Evolutionary conservation across 2,797 vertebrate species (phyloP).

Genomic region (Kryptopterus vitreolus): DNA sequence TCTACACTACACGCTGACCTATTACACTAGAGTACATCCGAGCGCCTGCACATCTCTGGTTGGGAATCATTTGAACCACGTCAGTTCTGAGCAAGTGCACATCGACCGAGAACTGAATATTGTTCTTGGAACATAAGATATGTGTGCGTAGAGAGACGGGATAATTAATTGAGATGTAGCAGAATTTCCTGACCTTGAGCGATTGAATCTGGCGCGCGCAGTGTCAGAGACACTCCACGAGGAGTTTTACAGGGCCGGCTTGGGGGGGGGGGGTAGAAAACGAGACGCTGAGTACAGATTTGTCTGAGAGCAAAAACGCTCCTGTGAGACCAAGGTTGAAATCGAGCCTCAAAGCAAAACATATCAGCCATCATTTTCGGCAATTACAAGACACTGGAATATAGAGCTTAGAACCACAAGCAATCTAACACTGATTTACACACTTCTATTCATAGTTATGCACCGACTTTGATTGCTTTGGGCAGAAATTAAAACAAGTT

Average conservation of each 20-base stretch:
- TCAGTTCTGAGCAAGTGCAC: constrained; percentile 62
- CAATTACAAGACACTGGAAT: constrained; percentile 65
- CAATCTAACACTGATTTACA: constrained; percentile 66
- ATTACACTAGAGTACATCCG: constrained; percentile 57
- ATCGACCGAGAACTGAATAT: constrained; percentile 62
- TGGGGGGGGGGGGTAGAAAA: too few species aligned
- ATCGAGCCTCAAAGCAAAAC: constrained; percentile 75
- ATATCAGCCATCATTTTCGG: constrained; percentile 74
- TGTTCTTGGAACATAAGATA: constrained; percentile 65
- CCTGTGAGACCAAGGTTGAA: constrained; percentile 66
- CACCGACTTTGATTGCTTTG: not conserved
- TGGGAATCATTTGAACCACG: constrained; percentile 54
- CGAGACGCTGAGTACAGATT: constrained; percentile 65
- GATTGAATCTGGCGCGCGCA: constrained; percentile 60
- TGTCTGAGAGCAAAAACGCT: constrained; percentile 65
- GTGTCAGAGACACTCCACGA: constrained; percentile 67
- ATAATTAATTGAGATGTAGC: constrained; percentile 65
- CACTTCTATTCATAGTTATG: constrained; percentile 61
- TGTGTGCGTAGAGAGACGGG: constrained; percentile 10
- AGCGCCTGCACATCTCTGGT: constrained; percentile 63
- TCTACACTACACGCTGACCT: constrained; percentile 63
- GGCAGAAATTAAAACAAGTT: not conserved
- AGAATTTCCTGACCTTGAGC: constrained; percentile 63
- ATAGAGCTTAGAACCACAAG: constrained; percentile 67
- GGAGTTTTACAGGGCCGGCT: constrained; percentile 58